Percentiles rank a stretch among this genome's conserved stretches.
These are phyloP conservation scores for Scaptomyza reducta DNA, from an alignment of 2,888 invertebrate genomes.

Conservation along the genomic window DNA sequence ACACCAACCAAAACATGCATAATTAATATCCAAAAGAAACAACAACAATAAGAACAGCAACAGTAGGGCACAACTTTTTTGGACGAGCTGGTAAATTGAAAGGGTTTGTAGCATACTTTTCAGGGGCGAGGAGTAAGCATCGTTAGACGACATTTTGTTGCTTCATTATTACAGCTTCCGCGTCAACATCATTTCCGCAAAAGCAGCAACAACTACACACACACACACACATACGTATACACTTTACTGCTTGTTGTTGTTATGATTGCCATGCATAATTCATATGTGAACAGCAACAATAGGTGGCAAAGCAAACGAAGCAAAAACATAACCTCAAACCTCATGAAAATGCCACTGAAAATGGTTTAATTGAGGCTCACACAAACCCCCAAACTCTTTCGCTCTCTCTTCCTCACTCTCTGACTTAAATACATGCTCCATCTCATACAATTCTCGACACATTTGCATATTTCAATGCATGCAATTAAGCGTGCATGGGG, in stretches of 20 bases:
- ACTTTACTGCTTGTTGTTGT: conserved; percentile 34
- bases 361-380: conserved; percentile 78
- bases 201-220: conserved; percentile 40
- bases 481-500: conserved; percentile 66
- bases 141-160: conserved; percentile 72
- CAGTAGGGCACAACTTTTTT: conserved; percentile 68
- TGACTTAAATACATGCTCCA: conserved; percentile 6
- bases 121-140: conserved; percentile 29
- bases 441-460: conserved; percentile 22
- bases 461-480: conserved; percentile 82
- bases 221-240: conserved; percentile 21
- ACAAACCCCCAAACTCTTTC: conserved; percentile 17
- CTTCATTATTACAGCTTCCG: conserved; percentile 82
- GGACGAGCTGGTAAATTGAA: conserved; percentile 72
- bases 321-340: conserved; percentile 72
- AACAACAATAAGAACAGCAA: conserved; percentile 34
- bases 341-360: conserved; percentile 57
- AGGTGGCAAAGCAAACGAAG: conserved; percentile 68
- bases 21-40: conserved; percentile 77
- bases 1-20: conserved; percentile 78
- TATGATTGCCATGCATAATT: conserved; percentile 76
- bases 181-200: conserved; percentile 80
- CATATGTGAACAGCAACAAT: conserved; percentile 78
- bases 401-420: neutral
- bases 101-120: conserved; percentile 70